Conservation (phyloP, 2,797 vertebrate genomes). For the Chelon auratus region DNA sequence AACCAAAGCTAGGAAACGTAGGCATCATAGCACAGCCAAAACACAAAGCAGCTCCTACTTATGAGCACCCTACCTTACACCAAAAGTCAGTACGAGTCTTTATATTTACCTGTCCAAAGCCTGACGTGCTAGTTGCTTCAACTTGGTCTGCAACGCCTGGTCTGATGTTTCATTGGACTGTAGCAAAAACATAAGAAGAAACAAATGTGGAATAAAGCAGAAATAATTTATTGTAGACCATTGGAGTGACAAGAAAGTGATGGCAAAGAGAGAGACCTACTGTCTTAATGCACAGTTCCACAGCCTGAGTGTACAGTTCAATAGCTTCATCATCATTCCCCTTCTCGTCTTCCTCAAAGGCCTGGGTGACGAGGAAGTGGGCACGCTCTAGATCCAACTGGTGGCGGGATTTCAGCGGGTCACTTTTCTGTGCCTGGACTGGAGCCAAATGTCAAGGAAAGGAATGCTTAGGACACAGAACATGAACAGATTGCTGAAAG, state of each 20-base stretch:
- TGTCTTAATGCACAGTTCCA: slow-evolving; percentile 96
- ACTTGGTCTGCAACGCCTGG: slow-evolving; percentile 90
- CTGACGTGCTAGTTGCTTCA: slow-evolving; percentile 96
- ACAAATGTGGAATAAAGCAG: not conserved
- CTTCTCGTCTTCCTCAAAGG: slow-evolving; percentile 97
- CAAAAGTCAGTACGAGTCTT: not conserved
- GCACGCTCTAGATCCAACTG: slow-evolving; percentile 96
- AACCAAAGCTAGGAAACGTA: not conserved
- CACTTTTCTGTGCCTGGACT: slow-evolving; percentile 92
- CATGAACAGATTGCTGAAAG: not conserved
- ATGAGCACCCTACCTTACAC: not conserved
- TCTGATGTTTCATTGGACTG: slow-evolving; percentile 97
- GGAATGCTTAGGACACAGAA: not conserved
- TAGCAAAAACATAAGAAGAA: slow-evolving; percentile 37
- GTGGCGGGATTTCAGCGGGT: slow-evolving; percentile 94
- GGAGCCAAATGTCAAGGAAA: slow-evolving; percentile 41
- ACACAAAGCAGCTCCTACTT: not conserved
- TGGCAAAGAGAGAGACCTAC: slow-evolving; percentile 75
- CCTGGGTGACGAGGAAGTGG: slow-evolving; percentile 96
- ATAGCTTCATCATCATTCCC: slow-evolving; percentile 93
- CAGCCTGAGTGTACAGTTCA: slow-evolving; percentile 95
- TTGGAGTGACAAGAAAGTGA: not conserved
- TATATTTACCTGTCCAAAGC: slow-evolving; percentile 91
- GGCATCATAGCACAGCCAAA: not conserved
- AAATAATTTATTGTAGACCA: not conserved